These are phyloP conservation scores for Trachelus stipa DNA, from an alignment of 2,888 invertebrate species.

Conservation along the genomic window DNA sequence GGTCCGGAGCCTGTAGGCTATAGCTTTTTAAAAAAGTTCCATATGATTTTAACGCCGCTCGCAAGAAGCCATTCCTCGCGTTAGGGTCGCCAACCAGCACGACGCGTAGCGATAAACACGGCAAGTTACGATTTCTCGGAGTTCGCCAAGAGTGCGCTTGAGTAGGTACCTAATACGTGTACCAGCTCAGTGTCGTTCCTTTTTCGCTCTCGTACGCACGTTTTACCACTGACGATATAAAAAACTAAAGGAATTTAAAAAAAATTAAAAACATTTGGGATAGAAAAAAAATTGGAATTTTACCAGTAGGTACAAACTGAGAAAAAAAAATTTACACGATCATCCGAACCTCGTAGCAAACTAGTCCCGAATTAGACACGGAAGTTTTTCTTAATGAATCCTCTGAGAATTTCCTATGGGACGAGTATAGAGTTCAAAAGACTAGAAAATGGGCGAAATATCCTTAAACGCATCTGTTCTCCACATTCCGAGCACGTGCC, in stretches of 20 bases:
- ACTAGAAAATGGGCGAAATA: not conserved
- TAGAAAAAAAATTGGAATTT: not conserved
- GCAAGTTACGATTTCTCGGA: constrained; percentile 66
- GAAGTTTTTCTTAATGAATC: not conserved
- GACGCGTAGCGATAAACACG: constrained; percentile 63
- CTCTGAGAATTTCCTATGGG: not conserved
- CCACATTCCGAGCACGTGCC: not conserved
- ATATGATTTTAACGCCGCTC: constrained; percentile 63
- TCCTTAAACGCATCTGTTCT: not conserved
- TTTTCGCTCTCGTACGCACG: not conserved
- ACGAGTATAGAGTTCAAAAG: not conserved
- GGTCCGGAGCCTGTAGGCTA: constrained; percentile 36
- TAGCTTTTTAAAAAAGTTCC: constrained; percentile 47
- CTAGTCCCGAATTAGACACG: not conserved
- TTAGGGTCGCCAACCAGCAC: constrained; percentile 53
- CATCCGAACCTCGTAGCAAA: not conserved
- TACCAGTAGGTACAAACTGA: not conserved
- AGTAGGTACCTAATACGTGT: not conserved
- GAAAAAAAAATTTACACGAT: not conserved
- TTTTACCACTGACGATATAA: not conserved
- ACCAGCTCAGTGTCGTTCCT: not conserved
- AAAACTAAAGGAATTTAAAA: not conserved
- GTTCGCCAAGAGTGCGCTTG: constrained; percentile 26
- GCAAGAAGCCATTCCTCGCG: constrained; percentile 60
- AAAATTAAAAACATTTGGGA: not conserved